phyloP scores from a whole-genome alignment of 2,888 invertebrate species.

The Ligdia adustata region DNA sequence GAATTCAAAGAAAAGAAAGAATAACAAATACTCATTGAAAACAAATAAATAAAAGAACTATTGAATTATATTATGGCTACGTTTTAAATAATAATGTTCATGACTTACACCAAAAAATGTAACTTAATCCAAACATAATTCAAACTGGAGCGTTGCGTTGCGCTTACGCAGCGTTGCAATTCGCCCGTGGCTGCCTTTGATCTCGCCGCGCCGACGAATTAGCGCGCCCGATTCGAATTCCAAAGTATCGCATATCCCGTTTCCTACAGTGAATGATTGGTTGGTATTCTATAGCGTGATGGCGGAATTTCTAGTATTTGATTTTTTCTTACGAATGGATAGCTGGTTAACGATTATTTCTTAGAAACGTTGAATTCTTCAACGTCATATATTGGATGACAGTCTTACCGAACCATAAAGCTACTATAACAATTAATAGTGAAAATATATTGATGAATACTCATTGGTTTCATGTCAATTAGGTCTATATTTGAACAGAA shows the following conservation, averaged over 20 bases:
- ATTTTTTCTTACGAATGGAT: conserved; percentile 1
- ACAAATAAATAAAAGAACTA: no score
- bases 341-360: neutral
- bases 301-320: conserved; percentile 9
- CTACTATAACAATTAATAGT: no score
- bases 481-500: no score
- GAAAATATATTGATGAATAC: no score
- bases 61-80: no score
- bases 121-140: conserved; percentile 47
- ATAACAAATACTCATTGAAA: no score
- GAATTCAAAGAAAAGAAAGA: no score
- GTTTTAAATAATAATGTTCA: no score
- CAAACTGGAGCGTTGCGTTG: conserved; percentile 66
- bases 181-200: conserved; percentile 66
- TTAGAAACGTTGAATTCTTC: neutral
- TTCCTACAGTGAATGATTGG: conserved; percentile 42
- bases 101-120: conserved; percentile 29
- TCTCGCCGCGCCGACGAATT: conserved; percentile 75
- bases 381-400: no score
- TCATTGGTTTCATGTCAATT: no score
- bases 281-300: conserved; percentile 23
- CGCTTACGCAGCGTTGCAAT: conserved; percentile 67
- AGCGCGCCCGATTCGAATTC: conserved; percentile 59
- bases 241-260: conserved; percentile 62
- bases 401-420: no score